These are phyloP conservation scores for Pteronura brasiliensis DNA, from an alignment of 2,113 vertebrate species.

Conservation along the genomic window DNA sequence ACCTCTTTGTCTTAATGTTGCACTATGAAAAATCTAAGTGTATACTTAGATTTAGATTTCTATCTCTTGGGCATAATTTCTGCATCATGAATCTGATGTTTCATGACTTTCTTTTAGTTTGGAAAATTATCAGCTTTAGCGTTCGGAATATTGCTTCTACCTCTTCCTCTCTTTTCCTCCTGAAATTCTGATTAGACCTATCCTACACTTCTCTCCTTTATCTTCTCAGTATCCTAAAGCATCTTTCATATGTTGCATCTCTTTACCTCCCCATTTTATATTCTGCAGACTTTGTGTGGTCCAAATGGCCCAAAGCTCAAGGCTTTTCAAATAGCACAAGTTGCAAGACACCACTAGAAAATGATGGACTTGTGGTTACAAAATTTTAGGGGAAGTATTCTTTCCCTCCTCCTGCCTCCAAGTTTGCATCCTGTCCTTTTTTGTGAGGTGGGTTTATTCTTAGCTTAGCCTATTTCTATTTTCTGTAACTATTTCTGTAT, in stretches of 20 bases:
- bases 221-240: neutral
- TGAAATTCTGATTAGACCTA: neutral
- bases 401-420: neutral
- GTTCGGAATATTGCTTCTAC: neutral
- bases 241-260: neutral
- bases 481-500: neutral
- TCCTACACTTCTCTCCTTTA: neutral
- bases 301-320: neutral
- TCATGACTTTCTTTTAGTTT: neutral
- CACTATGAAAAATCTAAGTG: neutral
- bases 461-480: neutral
- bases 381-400: neutral
- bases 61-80: neutral
- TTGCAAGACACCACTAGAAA: neutral
- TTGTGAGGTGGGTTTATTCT: neutral
- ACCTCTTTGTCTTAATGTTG: neutral
- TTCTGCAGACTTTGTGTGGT: neutral
- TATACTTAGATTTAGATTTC: neutral
- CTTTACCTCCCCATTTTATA: neutral
- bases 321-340: neutral
- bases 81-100: neutral
- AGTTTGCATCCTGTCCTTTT: neutral
- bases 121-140: neutral
- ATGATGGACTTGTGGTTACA: neutral
- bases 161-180: neutral